These are phyloP conservation scores for Chiridota heheva DNA, from an alignment of 35 echinoderm and acorn worm species.

Conservation along the genomic window DNA sequence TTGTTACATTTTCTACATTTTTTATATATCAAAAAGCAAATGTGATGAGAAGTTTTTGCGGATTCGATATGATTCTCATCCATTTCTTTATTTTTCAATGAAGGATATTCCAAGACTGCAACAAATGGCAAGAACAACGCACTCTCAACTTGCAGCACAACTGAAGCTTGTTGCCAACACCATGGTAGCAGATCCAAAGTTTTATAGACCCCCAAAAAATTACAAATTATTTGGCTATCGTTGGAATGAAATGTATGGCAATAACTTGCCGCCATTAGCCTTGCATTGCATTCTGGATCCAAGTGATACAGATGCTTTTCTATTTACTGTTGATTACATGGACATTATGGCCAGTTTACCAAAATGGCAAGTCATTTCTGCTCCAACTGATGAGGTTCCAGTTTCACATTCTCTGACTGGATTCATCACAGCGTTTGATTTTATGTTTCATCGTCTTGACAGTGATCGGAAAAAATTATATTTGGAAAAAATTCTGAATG, in stretches of 20 bases:
- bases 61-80: too few relatives aligned
- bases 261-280: constrained; percentile 66
- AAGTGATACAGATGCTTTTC: constrained; percentile 45
- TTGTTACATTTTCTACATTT: too few relatives aligned
- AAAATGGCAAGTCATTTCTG: constrained; percentile 76
- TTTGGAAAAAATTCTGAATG: constrained; percentile 54
- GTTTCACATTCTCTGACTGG: constrained; percentile 79
- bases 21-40: too few relatives aligned
- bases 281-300: constrained; percentile 74
- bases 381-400: constrained; percentile 76
- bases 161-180: constrained; percentile 42
- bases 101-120: constrained; percentile 55
- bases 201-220: constrained; percentile 57
- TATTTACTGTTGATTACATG: constrained; percentile 67
- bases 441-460: constrained; percentile 58
- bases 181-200: constrained; percentile 43
- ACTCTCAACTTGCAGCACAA: constrained; percentile 43
- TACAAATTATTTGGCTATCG: constrained; percentile 62
- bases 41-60: too few relatives aligned
- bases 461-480: constrained; percentile 46
- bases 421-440: constrained; percentile 75
- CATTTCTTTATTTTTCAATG: constrained; percentile 58
- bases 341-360: constrained; percentile 67
- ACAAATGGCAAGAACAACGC: constrained; percentile 64
- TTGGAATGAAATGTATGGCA: constrained; percentile 83